Conservation (phyloP, 2,888 invertebrate genomes). For the Drosophila longiperda region DNA sequence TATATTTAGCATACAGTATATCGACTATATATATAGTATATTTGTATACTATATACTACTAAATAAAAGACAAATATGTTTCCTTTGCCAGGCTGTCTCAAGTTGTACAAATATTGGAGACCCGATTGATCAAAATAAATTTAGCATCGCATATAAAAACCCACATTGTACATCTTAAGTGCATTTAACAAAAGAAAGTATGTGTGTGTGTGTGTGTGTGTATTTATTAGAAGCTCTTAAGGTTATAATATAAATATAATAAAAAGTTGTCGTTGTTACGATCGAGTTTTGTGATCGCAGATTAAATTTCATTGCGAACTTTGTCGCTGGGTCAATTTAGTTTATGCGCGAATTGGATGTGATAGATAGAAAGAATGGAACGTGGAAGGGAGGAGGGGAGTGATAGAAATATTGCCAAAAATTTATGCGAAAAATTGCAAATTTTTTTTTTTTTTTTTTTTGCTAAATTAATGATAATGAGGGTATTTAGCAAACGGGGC, state of each 20-base stretch:
- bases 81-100: background rate
- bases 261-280: background rate
- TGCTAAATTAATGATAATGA: constrained; percentile 70
- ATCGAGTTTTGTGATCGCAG: constrained; percentile 12
- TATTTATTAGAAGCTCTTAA: background rate
- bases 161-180: background rate
- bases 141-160: background rate
- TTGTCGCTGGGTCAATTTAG: constrained; percentile 58
- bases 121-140: background rate
- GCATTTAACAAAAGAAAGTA: background rate
- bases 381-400: background rate
- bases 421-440: constrained; percentile 70
- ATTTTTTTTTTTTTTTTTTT: constrained; percentile 20
- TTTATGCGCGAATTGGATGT: constrained; percentile 31
- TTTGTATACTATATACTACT: too few species aligned
- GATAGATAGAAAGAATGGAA: background rate
- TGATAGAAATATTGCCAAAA: constrained; percentile 42
- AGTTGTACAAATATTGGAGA: background rate
- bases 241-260: too few species aligned
- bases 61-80: too few species aligned
- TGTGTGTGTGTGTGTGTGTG: background rate
- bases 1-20: too few species aligned
- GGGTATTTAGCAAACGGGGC: constrained; percentile 41
- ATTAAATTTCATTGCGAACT: constrained; percentile 40
- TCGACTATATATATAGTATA: too few species aligned